Evolutionary conservation across 2,113 vertebrate genomes (phyloP), one percentile per base, ranked within the genome.

Genomic region (Porphyrio hochstetteri): DNA sequence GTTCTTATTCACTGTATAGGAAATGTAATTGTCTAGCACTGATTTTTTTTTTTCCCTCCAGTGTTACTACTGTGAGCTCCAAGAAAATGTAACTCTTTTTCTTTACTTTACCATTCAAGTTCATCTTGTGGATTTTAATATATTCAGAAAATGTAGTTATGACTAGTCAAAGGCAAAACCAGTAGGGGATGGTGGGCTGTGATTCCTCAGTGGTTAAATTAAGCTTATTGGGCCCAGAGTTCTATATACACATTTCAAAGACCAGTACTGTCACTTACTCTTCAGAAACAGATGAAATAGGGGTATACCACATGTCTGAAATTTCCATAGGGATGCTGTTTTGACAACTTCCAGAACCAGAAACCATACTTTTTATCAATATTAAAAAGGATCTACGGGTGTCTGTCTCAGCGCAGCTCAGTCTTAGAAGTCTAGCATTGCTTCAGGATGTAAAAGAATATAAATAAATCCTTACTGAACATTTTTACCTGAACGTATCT

Each of bases 171-270:
- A 96, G 67, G 63, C 31, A 88, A 83, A 90, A 46, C 24, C 35
- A 86, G 28, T 60, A 65, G 23, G 13, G 25, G 28, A 60, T 88
- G 31, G 50, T 89, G 36, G 19, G 20, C 40, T 87, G 17, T 92
- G 82, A 92, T 93, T 90, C 55, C 46, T 86, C 53, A 50, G 60
- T 84, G 68, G 50, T 69, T 95, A 93, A 90, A 90, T 93, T 86
- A 88, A 63, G 23, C 56, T 19, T 78, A 11, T 63, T 55, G n/a
- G 44, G 36, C 29, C 42, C 27, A 23, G 35, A 71, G 50, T 88
- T 85, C 61, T 82, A 53, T 38, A 56, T 38, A 25, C 13, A 16
- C 1, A 3, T 92, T 95, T 94, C 86, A 90, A 93, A 95, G 79
- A 40, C 75, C 13, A 65, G 3, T 88, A 27, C 25, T 88, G 68